These are phyloP conservation scores for Natrix natrix DNA, from an alignment of 2,797 vertebrate genomes.

Conservation along the genomic window DNA sequence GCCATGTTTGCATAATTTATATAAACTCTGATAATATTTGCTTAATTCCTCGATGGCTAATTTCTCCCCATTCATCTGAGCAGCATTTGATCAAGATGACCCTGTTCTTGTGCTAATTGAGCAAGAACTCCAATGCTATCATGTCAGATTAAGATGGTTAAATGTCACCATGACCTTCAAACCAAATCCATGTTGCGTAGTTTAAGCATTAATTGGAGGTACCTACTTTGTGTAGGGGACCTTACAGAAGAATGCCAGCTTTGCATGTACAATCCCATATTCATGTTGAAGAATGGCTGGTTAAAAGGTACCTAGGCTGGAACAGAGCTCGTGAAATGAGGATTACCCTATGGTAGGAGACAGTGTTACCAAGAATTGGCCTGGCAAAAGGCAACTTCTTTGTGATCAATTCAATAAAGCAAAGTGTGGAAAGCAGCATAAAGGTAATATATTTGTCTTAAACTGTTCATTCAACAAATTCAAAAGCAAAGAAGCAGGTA, in stretches of 20 bases:
- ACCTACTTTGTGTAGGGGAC: background rate
- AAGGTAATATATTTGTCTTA: background rate
- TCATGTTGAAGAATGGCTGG: background rate
- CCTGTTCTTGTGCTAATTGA: background rate
- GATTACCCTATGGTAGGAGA: background rate
- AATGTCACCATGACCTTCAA: slow-evolving; percentile 6
- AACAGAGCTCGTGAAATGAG: background rate
- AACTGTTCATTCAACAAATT: background rate
- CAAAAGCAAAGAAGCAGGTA: background rate
- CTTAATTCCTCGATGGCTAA: slow-evolving; percentile 15
- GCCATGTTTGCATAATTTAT: slow-evolving; percentile 11
- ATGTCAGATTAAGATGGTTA: slow-evolving; percentile 4
- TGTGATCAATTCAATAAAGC: background rate
- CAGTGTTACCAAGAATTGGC: background rate
- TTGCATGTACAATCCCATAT: background rate
- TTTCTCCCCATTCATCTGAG: background rate
- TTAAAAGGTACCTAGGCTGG: background rate
- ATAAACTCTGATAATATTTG: slow-evolving; percentile 3
- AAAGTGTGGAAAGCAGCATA: background rate
- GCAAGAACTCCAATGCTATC: background rate
- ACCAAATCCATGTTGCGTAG: background rate
- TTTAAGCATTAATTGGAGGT: background rate
- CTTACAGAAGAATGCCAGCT: background rate
- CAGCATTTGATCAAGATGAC: background rate
- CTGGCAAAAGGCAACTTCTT: background rate